Percentiles rank a stretch among this genome's conserved stretches.
Evolutionary conservation across 2,797 vertebrate genomes (phyloP).

Genomic region (Crocidura indochinensis): DNA sequence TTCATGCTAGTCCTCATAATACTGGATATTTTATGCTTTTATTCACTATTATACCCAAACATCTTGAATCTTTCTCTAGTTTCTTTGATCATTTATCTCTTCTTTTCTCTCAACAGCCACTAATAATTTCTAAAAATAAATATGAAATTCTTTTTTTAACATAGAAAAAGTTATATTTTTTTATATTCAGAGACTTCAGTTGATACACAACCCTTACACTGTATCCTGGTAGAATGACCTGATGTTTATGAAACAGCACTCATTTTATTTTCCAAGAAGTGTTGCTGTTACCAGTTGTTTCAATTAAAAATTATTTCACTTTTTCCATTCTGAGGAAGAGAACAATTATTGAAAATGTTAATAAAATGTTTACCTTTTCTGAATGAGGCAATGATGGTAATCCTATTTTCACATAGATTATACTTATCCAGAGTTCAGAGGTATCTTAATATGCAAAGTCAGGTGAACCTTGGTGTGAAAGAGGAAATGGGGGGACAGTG

Average conservation of each 20-base stretch:
- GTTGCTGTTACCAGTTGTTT: neutral
- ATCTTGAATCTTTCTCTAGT: neutral
- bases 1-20: neutral
- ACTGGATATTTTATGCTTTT: neutral
- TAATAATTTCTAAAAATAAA: conserved; percentile 16
- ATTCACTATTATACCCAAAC: neutral
- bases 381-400: neutral
- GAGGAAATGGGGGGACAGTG: too few relatives aligned
- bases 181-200: neutral
- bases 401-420: conserved; percentile 7
- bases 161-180: conserved; percentile 7
- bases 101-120: conserved; percentile 13
- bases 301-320: neutral
- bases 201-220: neutral
- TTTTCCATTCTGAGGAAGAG: neutral
- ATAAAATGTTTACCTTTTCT: conserved; percentile 3
- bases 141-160: neutral
- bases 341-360: neutral
- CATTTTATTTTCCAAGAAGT: neutral
- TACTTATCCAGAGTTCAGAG: neutral
- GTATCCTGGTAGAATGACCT: neutral
- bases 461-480: neutral
- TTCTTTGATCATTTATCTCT: neutral
- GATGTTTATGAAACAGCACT: neutral
- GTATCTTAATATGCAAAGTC: neutral